These are phyloP conservation scores for Bombus sylvicola DNA, from an alignment of 1,140 invertebrate genomes.

Conservation along the genomic window DNA sequence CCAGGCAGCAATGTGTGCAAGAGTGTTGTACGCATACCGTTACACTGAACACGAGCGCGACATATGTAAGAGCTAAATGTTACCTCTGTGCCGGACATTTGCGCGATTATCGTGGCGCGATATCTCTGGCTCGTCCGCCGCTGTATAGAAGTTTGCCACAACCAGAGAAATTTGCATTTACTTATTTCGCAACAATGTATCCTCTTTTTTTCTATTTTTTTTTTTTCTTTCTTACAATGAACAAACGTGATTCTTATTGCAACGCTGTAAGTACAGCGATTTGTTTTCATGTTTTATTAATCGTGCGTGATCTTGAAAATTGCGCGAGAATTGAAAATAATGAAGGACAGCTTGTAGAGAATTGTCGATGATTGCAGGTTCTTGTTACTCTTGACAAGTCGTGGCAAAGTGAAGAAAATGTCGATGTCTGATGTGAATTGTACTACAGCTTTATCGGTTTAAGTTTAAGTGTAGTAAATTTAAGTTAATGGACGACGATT, in stretches of 20 bases:
- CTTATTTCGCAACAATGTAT: background rate
- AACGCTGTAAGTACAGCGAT: no score
- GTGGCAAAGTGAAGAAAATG: background rate
- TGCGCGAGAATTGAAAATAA: background rate
- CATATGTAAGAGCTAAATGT: constrained; percentile 50
- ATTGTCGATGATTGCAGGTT: no score
- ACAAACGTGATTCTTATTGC: background rate
- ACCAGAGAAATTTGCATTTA: background rate
- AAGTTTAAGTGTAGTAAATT: background rate
- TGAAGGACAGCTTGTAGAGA: no score
- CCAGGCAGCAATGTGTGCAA: no score
- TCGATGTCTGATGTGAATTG: background rate
- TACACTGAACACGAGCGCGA: background rate
- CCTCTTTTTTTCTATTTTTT: background rate
- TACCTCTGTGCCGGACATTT: constrained; percentile 59
- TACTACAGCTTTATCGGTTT: background rate
- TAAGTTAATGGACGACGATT: background rate
- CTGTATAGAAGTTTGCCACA: background rate
- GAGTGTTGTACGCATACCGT: constrained; percentile 3
- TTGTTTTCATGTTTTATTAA: no score
- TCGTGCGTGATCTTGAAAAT: no score
- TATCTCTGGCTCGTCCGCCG: constrained; percentile 47
- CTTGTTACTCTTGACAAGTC: background rate
- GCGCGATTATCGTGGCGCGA: constrained; percentile 64
- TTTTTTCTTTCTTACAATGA: background rate